These are phyloP conservation scores for Luperina testacea DNA, from an alignment of 2,888 invertebrate genomes.

Conservation along the genomic window DNA sequence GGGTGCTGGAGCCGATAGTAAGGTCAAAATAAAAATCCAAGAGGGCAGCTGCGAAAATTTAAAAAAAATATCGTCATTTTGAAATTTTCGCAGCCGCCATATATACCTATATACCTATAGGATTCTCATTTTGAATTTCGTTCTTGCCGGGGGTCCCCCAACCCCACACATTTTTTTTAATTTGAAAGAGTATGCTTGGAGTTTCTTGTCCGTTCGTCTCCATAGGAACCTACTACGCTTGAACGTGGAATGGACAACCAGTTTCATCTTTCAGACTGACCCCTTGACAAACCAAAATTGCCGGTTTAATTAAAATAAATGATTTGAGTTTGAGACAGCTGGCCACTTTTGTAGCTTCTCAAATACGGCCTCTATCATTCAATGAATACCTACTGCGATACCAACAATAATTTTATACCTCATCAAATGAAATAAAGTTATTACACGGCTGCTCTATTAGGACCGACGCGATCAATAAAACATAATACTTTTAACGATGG, in stretches of 20 bases:
- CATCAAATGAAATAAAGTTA: conserved; percentile 49
- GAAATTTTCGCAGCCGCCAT: too few relatives aligned
- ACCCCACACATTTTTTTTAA: too few relatives aligned
- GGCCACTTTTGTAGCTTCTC: background rate
- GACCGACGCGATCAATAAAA: conserved; percentile 53
- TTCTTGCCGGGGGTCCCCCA: too few relatives aligned
- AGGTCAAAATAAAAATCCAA: too few relatives aligned
- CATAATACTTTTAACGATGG: conserved; percentile 55
- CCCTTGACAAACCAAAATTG: background rate
- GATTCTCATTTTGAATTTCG: too few relatives aligned
- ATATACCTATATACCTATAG: too few relatives aligned
- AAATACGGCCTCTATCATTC: conserved; percentile 34
- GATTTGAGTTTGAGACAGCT: background rate
- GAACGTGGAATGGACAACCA: too few relatives aligned
- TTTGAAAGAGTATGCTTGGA: too few relatives aligned
- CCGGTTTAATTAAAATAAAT: background rate
- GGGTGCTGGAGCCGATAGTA: too few relatives aligned
- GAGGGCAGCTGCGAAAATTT: too few relatives aligned
- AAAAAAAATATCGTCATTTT: too few relatives aligned
- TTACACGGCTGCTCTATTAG: conserved; percentile 28
- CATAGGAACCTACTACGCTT: background rate
- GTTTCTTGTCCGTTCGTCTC: background rate
- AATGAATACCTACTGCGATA: conserved; percentile 29
- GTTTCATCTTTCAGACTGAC: background rate
- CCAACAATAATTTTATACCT: conserved; percentile 44